Conservation (phyloP, 2,888 invertebrate species). For the Euclidia mi region DNA sequence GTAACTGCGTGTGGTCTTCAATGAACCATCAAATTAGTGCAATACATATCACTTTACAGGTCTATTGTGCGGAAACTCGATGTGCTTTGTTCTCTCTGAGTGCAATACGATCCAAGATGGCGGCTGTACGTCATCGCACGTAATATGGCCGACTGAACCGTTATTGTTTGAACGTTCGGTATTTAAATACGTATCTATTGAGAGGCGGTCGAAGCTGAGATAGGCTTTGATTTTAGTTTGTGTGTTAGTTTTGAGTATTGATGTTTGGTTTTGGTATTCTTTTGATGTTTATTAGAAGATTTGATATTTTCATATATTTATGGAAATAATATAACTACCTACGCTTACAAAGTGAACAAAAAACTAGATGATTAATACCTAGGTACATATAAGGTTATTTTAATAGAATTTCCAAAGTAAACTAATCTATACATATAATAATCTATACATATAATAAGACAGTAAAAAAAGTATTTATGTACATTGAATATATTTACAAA, state of each 20-base stretch:
- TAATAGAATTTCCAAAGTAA: too few relatives aligned
- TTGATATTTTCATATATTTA: too few relatives aligned
- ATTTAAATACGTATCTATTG: conserved; percentile 45
- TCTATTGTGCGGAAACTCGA: conserved; percentile 73
- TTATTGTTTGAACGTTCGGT: conserved; percentile 74
- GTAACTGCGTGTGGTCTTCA: conserved; percentile 44
- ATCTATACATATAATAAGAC: too few relatives aligned
- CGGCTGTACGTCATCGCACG: conserved; percentile 58
- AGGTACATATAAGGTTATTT: too few relatives aligned
- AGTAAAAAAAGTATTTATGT: too few relatives aligned
- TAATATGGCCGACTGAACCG: conserved; percentile 59
- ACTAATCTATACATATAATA: too few relatives aligned
- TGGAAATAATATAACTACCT: too few relatives aligned
- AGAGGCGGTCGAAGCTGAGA: conserved; percentile 36
- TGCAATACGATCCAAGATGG: conserved; percentile 83
- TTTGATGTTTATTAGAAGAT: too few relatives aligned
- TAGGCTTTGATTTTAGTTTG: not conserved
- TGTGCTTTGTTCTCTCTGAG: conserved; percentile 77
- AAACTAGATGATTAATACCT: too few relatives aligned
- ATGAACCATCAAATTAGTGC: conserved; percentile 49
- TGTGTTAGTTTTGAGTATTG: not conserved
- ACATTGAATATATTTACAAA: too few relatives aligned
- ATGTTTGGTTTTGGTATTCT: too few relatives aligned
- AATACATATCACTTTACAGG: conserved; percentile 54
- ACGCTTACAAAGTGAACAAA: too few relatives aligned